phyloP scores from a whole-genome alignment of 2,888 invertebrate genomes.

The Fissipunctia ypsillon region DNA sequence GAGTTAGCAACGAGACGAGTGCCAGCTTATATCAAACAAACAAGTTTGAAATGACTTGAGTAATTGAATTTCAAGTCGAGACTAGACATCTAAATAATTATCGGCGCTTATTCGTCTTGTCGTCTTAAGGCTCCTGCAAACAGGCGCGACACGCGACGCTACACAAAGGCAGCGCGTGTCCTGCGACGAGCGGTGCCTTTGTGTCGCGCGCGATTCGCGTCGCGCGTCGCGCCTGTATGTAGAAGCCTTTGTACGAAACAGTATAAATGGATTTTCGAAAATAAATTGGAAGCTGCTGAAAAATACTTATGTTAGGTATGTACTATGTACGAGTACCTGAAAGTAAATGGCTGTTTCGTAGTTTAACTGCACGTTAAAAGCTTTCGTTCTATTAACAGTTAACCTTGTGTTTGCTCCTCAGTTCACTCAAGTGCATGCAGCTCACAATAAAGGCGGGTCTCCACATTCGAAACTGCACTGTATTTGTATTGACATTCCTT shows the following conservation, averaged over 20 bases:
- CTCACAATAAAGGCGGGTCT: slow-evolving; percentile 33
- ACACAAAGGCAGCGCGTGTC: too few relatives aligned
- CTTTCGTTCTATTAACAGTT: slow-evolving; percentile 42
- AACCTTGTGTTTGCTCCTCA: slow-evolving; percentile 20
- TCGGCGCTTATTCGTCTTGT: too few relatives aligned
- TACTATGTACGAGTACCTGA: slow-evolving; percentile 21
- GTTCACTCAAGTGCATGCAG: slow-evolving; percentile 28
- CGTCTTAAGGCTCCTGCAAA: too few relatives aligned
- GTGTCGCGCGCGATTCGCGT: too few relatives aligned
- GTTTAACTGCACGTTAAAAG: slow-evolving; percentile 29
- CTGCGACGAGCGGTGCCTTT: too few relatives aligned
- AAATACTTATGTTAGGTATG: slow-evolving; percentile 3
- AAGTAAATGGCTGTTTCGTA: slow-evolving; percentile 20
- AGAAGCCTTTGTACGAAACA: too few relatives aligned
- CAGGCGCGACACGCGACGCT: too few relatives aligned
- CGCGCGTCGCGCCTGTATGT: too few relatives aligned
- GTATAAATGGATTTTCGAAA: slow-evolving; percentile 34
- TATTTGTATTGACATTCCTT: slow-evolving; percentile 32
- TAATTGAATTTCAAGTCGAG: slow-evolving; percentile 56
- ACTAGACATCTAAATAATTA: slow-evolving; percentile 56
- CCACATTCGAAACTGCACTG: slow-evolving; percentile 16
- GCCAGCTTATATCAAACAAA: slow-evolving; percentile 49
- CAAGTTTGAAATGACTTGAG: slow-evolving; percentile 57
- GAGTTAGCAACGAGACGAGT: slow-evolving; percentile 19
- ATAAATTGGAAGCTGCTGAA: slow-evolving; percentile 4